A percentile compares a stretch with the other conserved stretches of the same genome.
Evolutionary conservation across 2,888 invertebrate genomes (phyloP).

Genomic region (Molorchus minor): DNA sequence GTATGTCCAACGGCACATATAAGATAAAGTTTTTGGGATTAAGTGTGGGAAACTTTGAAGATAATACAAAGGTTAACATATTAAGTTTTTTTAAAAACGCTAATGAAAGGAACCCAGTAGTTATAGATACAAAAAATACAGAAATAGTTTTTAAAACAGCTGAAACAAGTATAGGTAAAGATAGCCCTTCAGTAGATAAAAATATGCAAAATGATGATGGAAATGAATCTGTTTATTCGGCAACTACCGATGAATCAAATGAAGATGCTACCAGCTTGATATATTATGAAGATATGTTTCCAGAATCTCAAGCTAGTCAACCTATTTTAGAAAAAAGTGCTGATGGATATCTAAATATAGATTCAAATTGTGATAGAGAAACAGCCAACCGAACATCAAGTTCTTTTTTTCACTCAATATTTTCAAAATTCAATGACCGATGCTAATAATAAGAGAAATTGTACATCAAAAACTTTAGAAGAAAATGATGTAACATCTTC

Average conservation of each 20-base stretch:
- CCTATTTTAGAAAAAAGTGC: conserved; percentile 16
- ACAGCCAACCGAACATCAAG: conserved; percentile 19
- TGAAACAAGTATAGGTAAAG: background rate
- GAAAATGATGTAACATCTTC: conserved; percentile 20
- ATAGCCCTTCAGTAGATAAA: background rate
- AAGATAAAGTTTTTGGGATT: conserved; percentile 76
- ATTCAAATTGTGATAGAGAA: background rate
- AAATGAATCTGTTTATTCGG: conserved; percentile 37
- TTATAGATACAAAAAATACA: background rate
- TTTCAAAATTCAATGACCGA: conserved; percentile 37
- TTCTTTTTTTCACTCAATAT: conserved; percentile 51
- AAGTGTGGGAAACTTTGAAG: conserved; percentile 83
- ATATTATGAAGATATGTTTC: conserved; percentile 40
- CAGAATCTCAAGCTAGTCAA: conserved; percentile 34
- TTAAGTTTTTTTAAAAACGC: conserved; percentile 50
- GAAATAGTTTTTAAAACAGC: background rate
- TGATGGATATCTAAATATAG: conserved; percentile 2
- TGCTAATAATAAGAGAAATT: conserved; percentile 46
- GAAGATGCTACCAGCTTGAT: conserved; percentile 37
- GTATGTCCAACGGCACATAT: conserved; percentile 54
- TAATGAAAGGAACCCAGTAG: background rate
- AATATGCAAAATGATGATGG: conserved; percentile 1
- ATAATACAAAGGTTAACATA: conserved; percentile 63
- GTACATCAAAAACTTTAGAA: conserved; percentile 51
- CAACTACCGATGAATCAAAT: conserved; percentile 39